Evolutionary conservation across 2,113 vertebrate genomes (phyloP).

Genomic region (Microtus montanus): DNA sequence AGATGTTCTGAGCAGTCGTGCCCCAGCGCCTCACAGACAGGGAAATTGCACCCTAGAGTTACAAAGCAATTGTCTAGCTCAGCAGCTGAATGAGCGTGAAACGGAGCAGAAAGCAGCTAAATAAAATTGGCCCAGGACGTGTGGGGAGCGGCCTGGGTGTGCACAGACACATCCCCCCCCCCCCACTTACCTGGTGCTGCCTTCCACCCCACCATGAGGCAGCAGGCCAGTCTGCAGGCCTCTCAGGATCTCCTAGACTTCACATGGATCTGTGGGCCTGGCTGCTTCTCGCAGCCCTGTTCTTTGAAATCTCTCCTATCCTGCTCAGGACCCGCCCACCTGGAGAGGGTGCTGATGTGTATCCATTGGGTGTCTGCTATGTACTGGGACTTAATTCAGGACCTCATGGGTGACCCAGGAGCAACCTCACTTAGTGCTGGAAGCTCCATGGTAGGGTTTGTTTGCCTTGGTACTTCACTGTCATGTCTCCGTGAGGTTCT

Average conservation of each 20-base stretch:
- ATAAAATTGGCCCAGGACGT: slow-evolving; percentile 78
- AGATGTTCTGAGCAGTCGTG: slow-evolving; percentile 62
- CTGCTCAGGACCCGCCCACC: background rate
- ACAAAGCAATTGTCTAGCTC: slow-evolving; percentile 86
- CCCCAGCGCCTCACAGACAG: slow-evolving; percentile 82
- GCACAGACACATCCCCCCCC: background rate
- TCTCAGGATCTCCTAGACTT: background rate
- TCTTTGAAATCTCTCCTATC: background rate
- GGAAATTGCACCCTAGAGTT: slow-evolving; percentile 86
- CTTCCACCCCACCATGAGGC: background rate
- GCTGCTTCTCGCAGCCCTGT: background rate
- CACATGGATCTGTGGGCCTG: background rate
- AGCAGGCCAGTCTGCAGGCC: background rate
- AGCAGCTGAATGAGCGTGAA: slow-evolving; percentile 85
- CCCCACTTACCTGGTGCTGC: background rate
- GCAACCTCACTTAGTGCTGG: accelerated
- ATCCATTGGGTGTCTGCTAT: accelerated
- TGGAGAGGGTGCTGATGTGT: accelerated
- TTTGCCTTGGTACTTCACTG: background rate
- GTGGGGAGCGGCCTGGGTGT: slow-evolving; percentile 64
- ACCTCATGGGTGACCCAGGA: accelerated
- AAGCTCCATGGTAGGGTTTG: background rate
- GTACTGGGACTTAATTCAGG: background rate
- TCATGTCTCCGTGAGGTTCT: background rate
- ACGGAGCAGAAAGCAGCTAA: slow-evolving; percentile 85